Evolutionary conservation across 2,797 vertebrate genomes (phyloP).

Genomic region (Takifugu ocellatus): DNA sequence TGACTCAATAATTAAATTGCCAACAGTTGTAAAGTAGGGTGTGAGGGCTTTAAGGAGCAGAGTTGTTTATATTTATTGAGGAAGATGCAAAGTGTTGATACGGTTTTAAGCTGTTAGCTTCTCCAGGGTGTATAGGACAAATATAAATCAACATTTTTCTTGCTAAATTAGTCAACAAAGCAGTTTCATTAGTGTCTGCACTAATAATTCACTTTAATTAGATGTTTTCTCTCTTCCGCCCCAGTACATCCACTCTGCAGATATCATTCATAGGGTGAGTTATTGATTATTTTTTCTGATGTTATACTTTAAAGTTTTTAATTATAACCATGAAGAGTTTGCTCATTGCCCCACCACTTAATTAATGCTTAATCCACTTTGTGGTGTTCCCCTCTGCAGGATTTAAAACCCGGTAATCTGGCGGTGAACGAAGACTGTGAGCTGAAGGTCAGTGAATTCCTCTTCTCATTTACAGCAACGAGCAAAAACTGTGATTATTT

Average conservation of each 20-base stretch:
- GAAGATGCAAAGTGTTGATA: too few relatives aligned
- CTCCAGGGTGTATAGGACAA: too few relatives aligned
- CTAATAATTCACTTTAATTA: neutral
- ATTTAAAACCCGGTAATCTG: slow-evolving; percentile 97
- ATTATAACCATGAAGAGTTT: neutral
- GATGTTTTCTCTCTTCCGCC: slow-evolving; percentile 20
- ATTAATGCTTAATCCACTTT: slow-evolving; percentile 9
- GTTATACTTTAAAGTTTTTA: neutral
- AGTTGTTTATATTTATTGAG: too few relatives aligned
- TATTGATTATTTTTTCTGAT: neutral
- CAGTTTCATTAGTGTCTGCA: neutral
- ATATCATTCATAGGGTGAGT: slow-evolving; percentile 98
- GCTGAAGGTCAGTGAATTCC: slow-evolving; percentile 83
- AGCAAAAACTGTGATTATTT: slow-evolving; percentile 1
- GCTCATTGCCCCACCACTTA: neutral
- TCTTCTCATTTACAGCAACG: slow-evolving; percentile 3
- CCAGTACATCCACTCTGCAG: slow-evolving; percentile 97
- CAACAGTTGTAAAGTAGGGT: too few relatives aligned
- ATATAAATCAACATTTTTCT: too few relatives aligned
- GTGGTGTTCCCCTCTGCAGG: slow-evolving; percentile 69
- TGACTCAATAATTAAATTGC: too few relatives aligned
- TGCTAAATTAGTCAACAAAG: too few relatives aligned
- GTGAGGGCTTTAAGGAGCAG: too few relatives aligned
- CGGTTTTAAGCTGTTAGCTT: too few relatives aligned
- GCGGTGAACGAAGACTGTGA: slow-evolving; percentile 99